Evolutionary conservation across 2,888 invertebrate genomes (phyloP).

Genomic region (Andrena bicolor): DNA sequence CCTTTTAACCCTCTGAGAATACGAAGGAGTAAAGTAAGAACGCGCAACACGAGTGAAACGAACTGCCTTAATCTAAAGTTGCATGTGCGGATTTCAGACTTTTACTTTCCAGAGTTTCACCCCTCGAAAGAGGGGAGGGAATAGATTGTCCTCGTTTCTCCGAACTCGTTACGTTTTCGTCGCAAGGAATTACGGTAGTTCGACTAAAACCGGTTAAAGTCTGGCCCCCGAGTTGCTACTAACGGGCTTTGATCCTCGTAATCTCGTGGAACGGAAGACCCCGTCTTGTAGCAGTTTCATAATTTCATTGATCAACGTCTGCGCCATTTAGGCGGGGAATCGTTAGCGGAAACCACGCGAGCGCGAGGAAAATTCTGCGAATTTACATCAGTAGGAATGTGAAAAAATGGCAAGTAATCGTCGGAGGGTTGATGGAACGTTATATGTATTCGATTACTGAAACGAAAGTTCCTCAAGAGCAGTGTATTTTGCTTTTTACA

Average conservation of each 20-base stretch:
- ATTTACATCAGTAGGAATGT: not conserved
- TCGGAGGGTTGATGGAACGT: too few species aligned
- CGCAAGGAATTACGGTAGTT: conserved; percentile 70
- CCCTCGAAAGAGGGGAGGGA: not conserved
- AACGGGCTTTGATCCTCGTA: conserved; percentile 71
- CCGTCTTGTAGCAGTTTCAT: conserved; percentile 64
- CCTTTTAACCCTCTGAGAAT: conserved; percentile 13
- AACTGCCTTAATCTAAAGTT: conserved; percentile 78
- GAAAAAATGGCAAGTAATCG: not conserved
- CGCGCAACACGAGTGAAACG: conserved; percentile 58
- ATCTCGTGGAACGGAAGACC: conserved; percentile 68
- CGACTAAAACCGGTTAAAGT: conserved; percentile 74
- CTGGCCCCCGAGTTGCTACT: conserved; percentile 69
- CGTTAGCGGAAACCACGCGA: conserved; percentile 28
- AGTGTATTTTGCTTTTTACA: too few species aligned
- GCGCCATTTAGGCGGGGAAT: conserved; percentile 35
- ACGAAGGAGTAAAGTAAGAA: conserved; percentile 57
- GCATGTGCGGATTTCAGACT: conserved; percentile 72
- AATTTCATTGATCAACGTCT: conserved; percentile 72
- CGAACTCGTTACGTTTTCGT: conserved; percentile 73
- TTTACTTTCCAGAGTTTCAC: conserved; percentile 65
- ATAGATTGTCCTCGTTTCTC: conserved; percentile 54
- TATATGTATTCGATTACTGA: too few species aligned
- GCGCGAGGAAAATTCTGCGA: not conserved
- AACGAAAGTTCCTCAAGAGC: too few species aligned